Conservation (phyloP, 2,113 vertebrate species). For the Mastomys natalensis region DNA sequence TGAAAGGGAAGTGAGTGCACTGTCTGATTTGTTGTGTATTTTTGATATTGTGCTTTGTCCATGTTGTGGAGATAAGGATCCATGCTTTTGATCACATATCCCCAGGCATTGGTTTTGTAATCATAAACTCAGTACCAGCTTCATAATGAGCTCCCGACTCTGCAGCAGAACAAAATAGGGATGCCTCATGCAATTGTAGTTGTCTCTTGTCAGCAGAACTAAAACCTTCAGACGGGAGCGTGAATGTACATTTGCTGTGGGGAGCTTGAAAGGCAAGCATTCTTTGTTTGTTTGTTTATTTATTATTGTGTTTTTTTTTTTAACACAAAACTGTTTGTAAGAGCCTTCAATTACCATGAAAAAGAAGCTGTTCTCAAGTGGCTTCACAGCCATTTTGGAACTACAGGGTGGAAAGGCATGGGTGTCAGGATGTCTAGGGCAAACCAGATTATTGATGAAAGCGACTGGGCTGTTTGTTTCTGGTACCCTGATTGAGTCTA, state of each 20-base stretch:
- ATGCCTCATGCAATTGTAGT: constrained; percentile 30
- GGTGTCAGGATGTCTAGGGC: background rate
- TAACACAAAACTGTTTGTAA: constrained; percentile 43
- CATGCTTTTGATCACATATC: constrained; percentile 64
- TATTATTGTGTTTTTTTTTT: background rate
- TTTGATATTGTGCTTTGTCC: background rate
- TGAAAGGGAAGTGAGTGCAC: background rate
- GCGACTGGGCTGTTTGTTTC: constrained; percentile 24
- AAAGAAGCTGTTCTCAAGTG: constrained; percentile 56
- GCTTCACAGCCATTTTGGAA: constrained; percentile 47
- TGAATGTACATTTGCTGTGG: constrained; percentile 63
- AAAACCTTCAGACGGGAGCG: constrained; percentile 75
- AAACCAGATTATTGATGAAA: background rate
- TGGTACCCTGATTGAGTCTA: constrained; percentile 16
- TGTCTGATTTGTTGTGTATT: constrained; percentile 23
- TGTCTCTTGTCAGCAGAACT: constrained; percentile 74
- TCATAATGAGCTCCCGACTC: constrained; percentile 64
- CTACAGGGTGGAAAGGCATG: background rate
- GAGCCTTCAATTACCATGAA: constrained; percentile 61
- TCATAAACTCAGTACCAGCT: constrained; percentile 76
- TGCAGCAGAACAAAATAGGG: constrained; percentile 69
- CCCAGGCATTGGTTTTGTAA: constrained; percentile 80
- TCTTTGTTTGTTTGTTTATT: background rate
- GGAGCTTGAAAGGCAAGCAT: constrained; percentile 43
- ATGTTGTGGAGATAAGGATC: background rate